Conservation (phyloP, 2,888 invertebrate genomes). For the Zygogramma bicolorata region DNA sequence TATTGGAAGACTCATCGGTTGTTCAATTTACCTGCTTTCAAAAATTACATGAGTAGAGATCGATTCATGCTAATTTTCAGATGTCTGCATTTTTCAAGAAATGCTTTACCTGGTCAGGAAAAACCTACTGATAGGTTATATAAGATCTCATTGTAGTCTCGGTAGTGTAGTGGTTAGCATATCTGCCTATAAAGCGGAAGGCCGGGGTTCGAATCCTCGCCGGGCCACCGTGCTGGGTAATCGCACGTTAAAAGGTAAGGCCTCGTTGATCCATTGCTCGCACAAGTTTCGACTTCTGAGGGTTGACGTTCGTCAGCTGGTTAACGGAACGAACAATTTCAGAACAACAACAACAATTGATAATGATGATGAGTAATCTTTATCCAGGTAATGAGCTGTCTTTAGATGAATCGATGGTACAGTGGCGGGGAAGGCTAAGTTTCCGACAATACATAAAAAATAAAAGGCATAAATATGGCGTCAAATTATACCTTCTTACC, state of each 20-base stretch:
- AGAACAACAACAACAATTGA: slow-evolving; percentile 50
- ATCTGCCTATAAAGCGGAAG: no score
- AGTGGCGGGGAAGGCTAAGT: slow-evolving; percentile 15
- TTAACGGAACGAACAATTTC: no score
- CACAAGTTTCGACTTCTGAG: no score
- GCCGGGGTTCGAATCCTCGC: no score
- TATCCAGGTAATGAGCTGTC: slow-evolving; percentile 41
- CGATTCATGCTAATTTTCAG: slow-evolving; percentile 38
- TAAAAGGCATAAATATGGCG: neutral
- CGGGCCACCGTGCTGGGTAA: no score
- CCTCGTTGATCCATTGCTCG: no score
- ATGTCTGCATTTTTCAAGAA: slow-evolving; percentile 32
- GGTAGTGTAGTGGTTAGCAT: no score
- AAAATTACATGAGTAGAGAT: slow-evolving; percentile 34
- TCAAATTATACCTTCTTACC: slow-evolving; percentile 50
- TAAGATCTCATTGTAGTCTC: slow-evolving; percentile 56
- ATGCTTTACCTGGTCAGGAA: slow-evolving; percentile 11
- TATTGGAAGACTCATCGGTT: slow-evolving; percentile 32
- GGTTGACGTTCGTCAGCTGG: no score
- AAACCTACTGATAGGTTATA: slow-evolving; percentile 23
- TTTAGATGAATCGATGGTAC: slow-evolving; percentile 19
- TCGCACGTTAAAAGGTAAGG: no score
- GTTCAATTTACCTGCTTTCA: slow-evolving; percentile 34
- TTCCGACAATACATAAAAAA: slow-evolving; percentile 29
- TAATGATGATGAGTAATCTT: slow-evolving; percentile 49